Base-by-base conservation (phyloP, 1,140 invertebrate species). In the Orchesella cincta region DNA sequence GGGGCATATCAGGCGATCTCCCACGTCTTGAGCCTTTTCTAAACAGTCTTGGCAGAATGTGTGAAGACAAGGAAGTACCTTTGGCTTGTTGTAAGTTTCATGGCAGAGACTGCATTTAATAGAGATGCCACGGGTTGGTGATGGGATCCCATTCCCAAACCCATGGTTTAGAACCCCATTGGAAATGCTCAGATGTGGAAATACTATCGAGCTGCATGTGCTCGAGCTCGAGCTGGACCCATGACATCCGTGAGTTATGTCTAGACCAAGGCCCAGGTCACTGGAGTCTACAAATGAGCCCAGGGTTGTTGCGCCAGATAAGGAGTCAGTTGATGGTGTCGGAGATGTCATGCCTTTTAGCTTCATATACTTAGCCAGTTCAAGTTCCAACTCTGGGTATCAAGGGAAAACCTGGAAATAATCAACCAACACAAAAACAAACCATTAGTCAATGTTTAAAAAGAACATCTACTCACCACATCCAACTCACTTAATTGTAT, bases 311-410 rank as follows among this genome's bases (percentile, higher is more conserved):
- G 92, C 92, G 90, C 93, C 92, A 84, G 90, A 90, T 87, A 93
- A 88, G 87, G 93, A 94, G 90, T 95, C 93, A 88, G 94, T 88
- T 86, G 93, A 95, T 85, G 93, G 93, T 88, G 94, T 94, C 85
- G 92, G 92, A 85, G 92, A 93, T 87, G 91, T 90, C 90, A 91
- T 91, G 86, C 62, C 62, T 90, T 90, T 89, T 90, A 86, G 89
- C 89, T 88, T 88, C 88, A 88, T 87, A 88, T 89, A 90, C 90
- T 87, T 89, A 89, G n/a, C n/a, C n/a, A n/a, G n/a, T n/a, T n/a
- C n/a, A n/a, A n/a, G n/a, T n/a, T n/a, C n/a, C n/a, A n/a, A n/a
- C n/a, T n/a, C n/a, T n/a, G n/a, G n/a, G n/a, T n/a, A n/a, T n/a
- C n/a, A n/a, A n/a, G n/a, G n/a, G n/a, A n/a, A n/a, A n/a, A n/a